Evolutionary conservation across 2,797 vertebrate genomes (phyloP), one percentile per base, ranked within the genome.

Genomic region (Poeciliopsis paucimaculata): DNA sequence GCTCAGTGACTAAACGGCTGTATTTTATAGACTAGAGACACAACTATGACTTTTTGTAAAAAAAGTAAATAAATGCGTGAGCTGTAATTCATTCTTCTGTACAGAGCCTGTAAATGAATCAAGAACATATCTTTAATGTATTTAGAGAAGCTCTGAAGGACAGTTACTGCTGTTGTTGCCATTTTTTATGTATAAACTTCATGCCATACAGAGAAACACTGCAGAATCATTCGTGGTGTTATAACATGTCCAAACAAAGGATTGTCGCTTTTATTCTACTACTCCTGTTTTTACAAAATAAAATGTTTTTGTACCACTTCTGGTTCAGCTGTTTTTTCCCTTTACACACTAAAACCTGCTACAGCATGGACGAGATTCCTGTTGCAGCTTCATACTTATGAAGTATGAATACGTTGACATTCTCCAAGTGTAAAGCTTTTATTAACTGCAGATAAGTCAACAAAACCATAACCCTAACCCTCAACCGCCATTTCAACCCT

Each of bases 11-110:
- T 93, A 87, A 95, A 93, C 87, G 72, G 89, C 90, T 94, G 92
- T 93, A 91, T 94, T 94, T 94, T 94, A 87, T 95, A 96, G 93
- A 88, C 78, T 95, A 96, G 93, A 80, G 77, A 71, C 82, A 28
- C 85, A 91, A 88, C 78, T 85, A 85, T 87, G 78, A 89, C 53
- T 84, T 91, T 93, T 93, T 89, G 93, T 41, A 45, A 73, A 73
- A 91, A 88, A 55, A 86, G 88, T 80, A 90, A 89, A 84, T 79
- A 80, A 79, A 84, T 89, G 79, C 78, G 74, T 82, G 81, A 88
- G 82, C 88, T 92, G 86, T 91, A 84, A 85, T 90, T 81, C 72
- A 87, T 92, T 92, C 88, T 36, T 90, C 89, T 95, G 94, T 95
- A 94, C 90, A 94, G 84, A 85, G 85, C 87, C 87, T 93, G 90